Base-by-base conservation (phyloP, 2,797 vertebrate species). In the Anomalospiza imberbis region DNA sequence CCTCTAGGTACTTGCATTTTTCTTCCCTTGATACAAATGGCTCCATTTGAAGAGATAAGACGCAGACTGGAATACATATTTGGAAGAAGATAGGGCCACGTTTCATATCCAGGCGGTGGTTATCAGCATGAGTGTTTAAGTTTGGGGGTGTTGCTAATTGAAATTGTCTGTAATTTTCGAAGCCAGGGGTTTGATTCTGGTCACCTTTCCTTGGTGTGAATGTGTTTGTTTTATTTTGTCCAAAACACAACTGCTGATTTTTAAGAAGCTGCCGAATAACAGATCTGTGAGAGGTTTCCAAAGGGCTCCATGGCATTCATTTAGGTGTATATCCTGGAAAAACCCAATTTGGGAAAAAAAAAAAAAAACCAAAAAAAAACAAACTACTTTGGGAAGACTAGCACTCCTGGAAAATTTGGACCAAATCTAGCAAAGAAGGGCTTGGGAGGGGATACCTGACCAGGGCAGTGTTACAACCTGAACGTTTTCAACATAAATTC, bases 1-100 rank as follows among this genome's bases (percentile, higher is more conserved):
- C 93, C 94, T 75, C 66, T 60, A 74, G 88, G 83, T 67, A 75
- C 71, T 66, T 83, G 58, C 67, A 91, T 94, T 95, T 94, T 93
- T 93, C 75, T 94, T 89, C 57, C 67, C 53, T 81, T 76, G 88
- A 75, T 85, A 80, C 47, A 93, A 93, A 91, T 58, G 47, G 9
- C 50, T 89, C n/a, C 57, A 61, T 65, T 60, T 83, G 54, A 94
- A 82, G 53, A 91, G 83, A 92, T 93, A 93, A 83, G 25, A 47
- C 0, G 1, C 17, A 45, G 66, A 62, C 32, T 66, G 54, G 51
- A 77, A 63, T 48, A 73, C 25, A 51, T 15, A 45, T 70, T 65
- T 61, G 67, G 58, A 71, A 82, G 75, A 85, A 82, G 75, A 87
- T 44, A 81, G 44, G 44, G 13, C 15, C 24, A 24, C 0, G 0